Percentiles rank a stretch among this genome's conserved stretches.
Evolutionary conservation across 2,797 vertebrate species (phyloP).

Genomic region (Enteromius treurensis): DNA sequence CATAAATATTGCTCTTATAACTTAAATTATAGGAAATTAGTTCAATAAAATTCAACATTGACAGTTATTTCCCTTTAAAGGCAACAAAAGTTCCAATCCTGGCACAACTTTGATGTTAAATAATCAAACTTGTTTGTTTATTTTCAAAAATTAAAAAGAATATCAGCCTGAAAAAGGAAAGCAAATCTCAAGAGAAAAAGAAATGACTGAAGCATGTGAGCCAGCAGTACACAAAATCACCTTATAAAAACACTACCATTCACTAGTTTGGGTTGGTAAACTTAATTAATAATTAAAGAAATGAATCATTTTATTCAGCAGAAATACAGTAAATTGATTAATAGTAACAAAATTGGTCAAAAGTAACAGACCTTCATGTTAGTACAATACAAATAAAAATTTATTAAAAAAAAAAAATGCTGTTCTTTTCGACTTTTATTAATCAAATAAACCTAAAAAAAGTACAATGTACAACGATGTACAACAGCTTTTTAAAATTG

Average conservation of each 20-base stretch:
- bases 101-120: not conserved
- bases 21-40: conserved; percentile 25
- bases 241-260: not conserved
- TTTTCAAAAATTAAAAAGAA: not conserved
- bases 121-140: not conserved
- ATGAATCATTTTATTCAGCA: not conserved
- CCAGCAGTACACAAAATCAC: not conserved
- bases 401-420: not conserved
- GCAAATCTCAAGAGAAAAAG: not conserved
- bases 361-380: not conserved
- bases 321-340: not conserved
- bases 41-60: conserved; percentile 27
- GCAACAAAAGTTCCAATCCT: not conserved
- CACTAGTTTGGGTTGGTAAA: not conserved
- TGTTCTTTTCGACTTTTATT: not conserved
- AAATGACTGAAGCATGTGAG: not conserved
- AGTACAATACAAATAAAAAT: not conserved
- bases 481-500: not conserved
- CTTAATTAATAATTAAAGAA: not conserved
- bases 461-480: not conserved
- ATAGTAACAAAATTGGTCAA: not conserved
- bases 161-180: not conserved
- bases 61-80: conserved; percentile 9
- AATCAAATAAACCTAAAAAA: not conserved
- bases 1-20: conserved; percentile 58